Percentiles rank a stretch among this genome's conserved stretches.
These are phyloP conservation scores for Ricordea florida DNA, from an alignment of 92 coral and sea anemone species.

Conservation along the genomic window DNA sequence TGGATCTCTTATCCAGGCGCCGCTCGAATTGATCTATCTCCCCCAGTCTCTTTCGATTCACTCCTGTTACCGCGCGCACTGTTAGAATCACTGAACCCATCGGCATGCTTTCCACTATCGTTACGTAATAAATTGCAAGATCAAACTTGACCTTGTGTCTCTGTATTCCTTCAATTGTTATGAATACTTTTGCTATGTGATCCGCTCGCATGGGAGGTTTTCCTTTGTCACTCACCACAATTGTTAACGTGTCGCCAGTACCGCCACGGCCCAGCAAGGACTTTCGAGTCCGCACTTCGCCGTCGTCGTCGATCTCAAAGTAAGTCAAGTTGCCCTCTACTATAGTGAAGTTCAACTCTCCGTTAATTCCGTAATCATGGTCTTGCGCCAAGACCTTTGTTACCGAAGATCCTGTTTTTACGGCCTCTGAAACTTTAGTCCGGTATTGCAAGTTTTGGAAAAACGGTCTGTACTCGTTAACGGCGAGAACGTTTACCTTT, in stretches of 20 bases:
- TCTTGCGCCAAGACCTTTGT: constrained; percentile 67
- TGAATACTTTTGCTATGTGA: constrained; percentile 48
- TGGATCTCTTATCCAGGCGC: constrained; percentile 24
- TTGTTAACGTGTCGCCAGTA: constrained; percentile 43
- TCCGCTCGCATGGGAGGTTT: constrained; percentile 61
- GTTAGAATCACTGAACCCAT: constrained; percentile 62
- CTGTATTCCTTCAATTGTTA: constrained; percentile 38
- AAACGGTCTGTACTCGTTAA: constrained; percentile 76
- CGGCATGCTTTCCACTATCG: constrained; percentile 69
- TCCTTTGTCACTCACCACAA: constrained; percentile 72
- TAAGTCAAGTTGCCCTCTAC: constrained; percentile 46
- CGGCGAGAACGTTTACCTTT: constrained; percentile 47
- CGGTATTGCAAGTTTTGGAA: constrained; percentile 67
- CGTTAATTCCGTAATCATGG: constrained; percentile 62
- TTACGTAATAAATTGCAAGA: constrained; percentile 59
- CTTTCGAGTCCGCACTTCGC: constrained; percentile 56
- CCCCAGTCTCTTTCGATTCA: constrained; percentile 22
- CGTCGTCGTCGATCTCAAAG: constrained; percentile 71
- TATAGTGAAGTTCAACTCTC: constrained; percentile 62
- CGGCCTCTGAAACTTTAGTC: constrained; percentile 78
- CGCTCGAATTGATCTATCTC: constrained; percentile 21
- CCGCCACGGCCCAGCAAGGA: constrained; percentile 51
- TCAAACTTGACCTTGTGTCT: constrained; percentile 79
- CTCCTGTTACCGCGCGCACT: constrained; percentile 79
- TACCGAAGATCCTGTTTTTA: constrained; percentile 75